Evolutionary conservation across 2,888 invertebrate species (phyloP), one percentile per base, ranked within the genome.

Genomic region (Ophraella communa): DNA sequence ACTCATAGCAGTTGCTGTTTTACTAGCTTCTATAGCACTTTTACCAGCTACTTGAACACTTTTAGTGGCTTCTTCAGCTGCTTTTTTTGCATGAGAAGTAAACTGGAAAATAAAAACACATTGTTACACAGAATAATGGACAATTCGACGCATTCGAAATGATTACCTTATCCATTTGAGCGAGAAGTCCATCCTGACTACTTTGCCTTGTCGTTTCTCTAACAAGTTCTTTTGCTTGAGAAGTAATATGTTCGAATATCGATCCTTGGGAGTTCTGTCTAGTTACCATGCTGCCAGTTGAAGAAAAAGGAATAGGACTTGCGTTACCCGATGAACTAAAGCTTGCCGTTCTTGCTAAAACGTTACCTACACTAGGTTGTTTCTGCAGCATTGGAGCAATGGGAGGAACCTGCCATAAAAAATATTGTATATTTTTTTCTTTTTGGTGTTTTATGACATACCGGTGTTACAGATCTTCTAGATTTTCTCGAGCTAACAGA

Each of bases 171-270:
- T 95, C 95, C 87, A 95, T 92, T 68, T 95, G 95, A 1, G 94
- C 93, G 7, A 95, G 83, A 4, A 94, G 78, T 23, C 94, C 94
- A 79, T 95, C 95, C 79, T 95, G 95, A 75, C 94, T 94, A 79
- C 92, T 92, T 80, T 95, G 95, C 1, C 94, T 85, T 0, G 93
- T 94, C 0, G 94, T 94, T 79, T 95, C 95, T 52, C 91, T 86
- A 1, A 95, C 94, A 62, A 95, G 82, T 74, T 95, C 95, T 80
- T 95, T 94, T 10, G 95, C 95, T 77, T 95, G 95, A 0, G 89
- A 88, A 3, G 95, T 91, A 77, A 95, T 91, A 76, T 94, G 93
- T 80, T 95, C 95, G 73, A 96, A 87, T 1, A 95, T 82, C 0
- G 95, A 95, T 0, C 92, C 88, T 76, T 94, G 94, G 0, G 93